Evolutionary conservation across 2,113 vertebrate species (phyloP), one percentile per base, ranked within the genome.

Genomic region (Caracal caracal): DNA sequence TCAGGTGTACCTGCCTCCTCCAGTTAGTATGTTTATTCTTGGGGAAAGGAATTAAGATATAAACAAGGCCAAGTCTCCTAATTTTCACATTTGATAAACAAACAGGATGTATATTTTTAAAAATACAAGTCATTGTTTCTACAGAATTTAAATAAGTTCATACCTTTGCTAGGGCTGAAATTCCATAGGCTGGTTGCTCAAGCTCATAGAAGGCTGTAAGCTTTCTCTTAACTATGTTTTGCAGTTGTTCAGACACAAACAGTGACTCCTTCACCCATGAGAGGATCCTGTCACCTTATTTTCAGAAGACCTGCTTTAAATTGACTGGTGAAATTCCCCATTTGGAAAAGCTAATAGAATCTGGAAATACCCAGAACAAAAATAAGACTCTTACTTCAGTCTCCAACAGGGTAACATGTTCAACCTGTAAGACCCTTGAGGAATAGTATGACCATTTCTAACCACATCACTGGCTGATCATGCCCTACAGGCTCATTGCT

Each of bases 251-350:
- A 47, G 33, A 89, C 13, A 94, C 5, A 96, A 93, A 66, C 37
- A 79, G 90, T 19, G 3, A 6, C 19, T 26, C 66, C 68, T 28
- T 56, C 49, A 53, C 2, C 1, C 4, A 68, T 17, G 56, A 93
- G 47, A 65, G 40, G 19, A 90, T 53, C 1, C 20, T 5, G 53
- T 63, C 40, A 22, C 33, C 37, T 93, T 80, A 12, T 95, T 96
- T 96, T 83, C 82, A 82, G 53, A 92, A 92, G 17, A 51, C 1
- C 12, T 94, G 40, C 9, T 24, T 95, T 76, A 95, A 94, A 75
- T 4, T 37, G 30, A 63, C 43, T 47, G 35, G 20, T 6, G 22
- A 93, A 81, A 95, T 78, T 76, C 10, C 26, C 66, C 22, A 33
- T 68, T 93, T 94, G 63, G 56, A 71, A 94, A 93, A 84, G 40